phyloP scores from a whole-genome alignment of 2,888 invertebrate genomes.

The Drosophila ustulata region DNA sequence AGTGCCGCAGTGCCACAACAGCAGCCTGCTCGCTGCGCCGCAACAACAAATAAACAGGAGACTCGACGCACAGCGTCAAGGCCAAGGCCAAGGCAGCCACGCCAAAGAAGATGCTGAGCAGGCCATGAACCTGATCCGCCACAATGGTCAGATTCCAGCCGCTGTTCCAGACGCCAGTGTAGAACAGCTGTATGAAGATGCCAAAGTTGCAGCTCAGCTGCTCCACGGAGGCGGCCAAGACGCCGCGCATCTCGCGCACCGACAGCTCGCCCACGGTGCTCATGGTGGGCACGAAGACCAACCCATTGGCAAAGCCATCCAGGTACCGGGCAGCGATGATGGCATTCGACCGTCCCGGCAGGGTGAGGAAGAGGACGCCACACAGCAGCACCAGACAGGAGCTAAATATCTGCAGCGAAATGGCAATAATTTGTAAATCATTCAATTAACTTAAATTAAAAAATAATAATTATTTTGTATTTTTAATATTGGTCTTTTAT shows the following conservation, averaged over 20 bases:
- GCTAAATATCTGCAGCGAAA: slow-evolving; percentile 57
- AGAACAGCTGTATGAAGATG: slow-evolving; percentile 71
- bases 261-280: slow-evolving; percentile 77
- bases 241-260: slow-evolving; percentile 69
- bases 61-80: slow-evolving; percentile 70
- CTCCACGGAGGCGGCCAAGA: slow-evolving; percentile 68
- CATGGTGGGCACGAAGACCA: slow-evolving; percentile 78
- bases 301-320: slow-evolving; percentile 81
- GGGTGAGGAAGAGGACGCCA: slow-evolving; percentile 70
- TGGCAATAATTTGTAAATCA: not conserved
- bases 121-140: slow-evolving; percentile 72
- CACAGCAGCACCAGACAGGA: slow-evolving; percentile 69
- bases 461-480: too few species aligned
- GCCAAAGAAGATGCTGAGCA: slow-evolving; percentile 68
- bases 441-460: too few species aligned
- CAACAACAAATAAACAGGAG: slow-evolving; percentile 74
- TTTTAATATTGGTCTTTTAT: too few species aligned
- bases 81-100: slow-evolving; percentile 55
- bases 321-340: slow-evolving; percentile 77
- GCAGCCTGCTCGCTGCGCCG: slow-evolving; percentile 73
- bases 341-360: slow-evolving; percentile 45
- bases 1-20: slow-evolving; percentile 65
- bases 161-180: slow-evolving; percentile 54
- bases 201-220: slow-evolving; percentile 73
- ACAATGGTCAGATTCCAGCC: slow-evolving; percentile 56